These are phyloP conservation scores for Scaptomyza montana DNA, from an alignment of 1,140 invertebrate genomes.

Conservation along the genomic window DNA sequence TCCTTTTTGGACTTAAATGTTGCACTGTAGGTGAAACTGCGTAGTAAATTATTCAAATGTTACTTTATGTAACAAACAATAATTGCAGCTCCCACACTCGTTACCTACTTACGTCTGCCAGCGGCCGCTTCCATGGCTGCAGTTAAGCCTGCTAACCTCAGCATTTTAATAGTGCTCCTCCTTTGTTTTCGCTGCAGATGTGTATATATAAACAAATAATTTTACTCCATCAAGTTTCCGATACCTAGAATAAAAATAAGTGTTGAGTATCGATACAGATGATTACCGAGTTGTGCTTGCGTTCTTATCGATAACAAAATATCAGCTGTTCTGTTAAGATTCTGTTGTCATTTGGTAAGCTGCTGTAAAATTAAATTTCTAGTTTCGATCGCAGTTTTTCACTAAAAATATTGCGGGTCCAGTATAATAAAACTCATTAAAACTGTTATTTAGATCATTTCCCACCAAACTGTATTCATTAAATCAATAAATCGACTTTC, in stretches of 20 bases:
- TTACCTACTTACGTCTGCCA: conserved; percentile 58
- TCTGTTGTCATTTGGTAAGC: not conserved
- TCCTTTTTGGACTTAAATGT: conserved; percentile 43
- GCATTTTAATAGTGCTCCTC: conserved; percentile 23
- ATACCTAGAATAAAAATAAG: conserved; percentile 9
- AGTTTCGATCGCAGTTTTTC: not conserved
- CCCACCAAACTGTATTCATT: not conserved
- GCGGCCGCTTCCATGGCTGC: conserved; percentile 1
- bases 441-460: not conserved
- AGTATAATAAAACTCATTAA: not conserved
- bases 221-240: conserved; percentile 15
- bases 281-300: too few species aligned
- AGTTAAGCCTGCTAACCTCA: conserved; percentile 20
- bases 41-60: conserved; percentile 19
- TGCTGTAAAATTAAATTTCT: not conserved
- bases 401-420: not conserved
- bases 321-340: not conserved
- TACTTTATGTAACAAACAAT: conserved; percentile 62
- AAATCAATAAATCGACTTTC: not conserved
- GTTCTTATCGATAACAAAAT: not conserved
- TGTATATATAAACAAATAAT: conserved; percentile 16
- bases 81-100: not conserved
- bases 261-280: conserved; percentile 7
- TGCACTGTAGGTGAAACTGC: conserved; percentile 44
- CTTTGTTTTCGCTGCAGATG: not conserved